Evolutionary conservation across 1,140 invertebrate species (phyloP).

Genomic region (Mactra quadrangularis): DNA sequence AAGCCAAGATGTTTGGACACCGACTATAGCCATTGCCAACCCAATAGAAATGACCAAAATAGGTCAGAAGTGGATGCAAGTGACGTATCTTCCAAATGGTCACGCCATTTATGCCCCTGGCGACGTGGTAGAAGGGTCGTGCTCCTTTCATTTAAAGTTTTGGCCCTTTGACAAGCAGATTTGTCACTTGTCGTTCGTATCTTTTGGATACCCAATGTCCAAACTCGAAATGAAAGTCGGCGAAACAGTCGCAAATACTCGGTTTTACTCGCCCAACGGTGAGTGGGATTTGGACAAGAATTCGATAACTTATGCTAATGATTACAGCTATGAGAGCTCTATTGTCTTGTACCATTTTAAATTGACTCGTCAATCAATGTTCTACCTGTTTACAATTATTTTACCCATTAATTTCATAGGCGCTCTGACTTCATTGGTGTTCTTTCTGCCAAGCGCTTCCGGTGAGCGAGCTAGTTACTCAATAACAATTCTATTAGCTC

Average conservation of each 20-base stretch:
- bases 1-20: no score
- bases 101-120: no score
- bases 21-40: no score
- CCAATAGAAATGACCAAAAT: no score
- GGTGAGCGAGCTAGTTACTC: slow-evolving; percentile 16
- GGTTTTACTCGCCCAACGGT: not conserved
- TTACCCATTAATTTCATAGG: slow-evolving; percentile 3
- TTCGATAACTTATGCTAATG: not conserved
- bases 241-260: not conserved
- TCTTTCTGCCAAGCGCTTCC: slow-evolving; percentile 1
- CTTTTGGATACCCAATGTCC: no score
- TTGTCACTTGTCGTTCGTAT: no score
- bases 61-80: no score
- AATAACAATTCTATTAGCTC: slow-evolving; percentile 4
- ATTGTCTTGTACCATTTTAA: not conserved
- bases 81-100: no score
- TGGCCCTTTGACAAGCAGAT: no score
- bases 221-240: no score
- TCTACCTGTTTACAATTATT: slow-evolving; percentile 1
- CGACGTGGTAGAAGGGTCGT: no score
- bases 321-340: not conserved
- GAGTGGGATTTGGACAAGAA: slow-evolving; percentile 18
- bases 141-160: no score
- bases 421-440: slow-evolving; percentile 5
- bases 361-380: not conserved